A percentile compares a stretch with the other conserved stretches of the same genome.
Evolutionary conservation across 2,888 invertebrate species (phyloP).

Genomic region (Yponomeuta plumbellus): DNA sequence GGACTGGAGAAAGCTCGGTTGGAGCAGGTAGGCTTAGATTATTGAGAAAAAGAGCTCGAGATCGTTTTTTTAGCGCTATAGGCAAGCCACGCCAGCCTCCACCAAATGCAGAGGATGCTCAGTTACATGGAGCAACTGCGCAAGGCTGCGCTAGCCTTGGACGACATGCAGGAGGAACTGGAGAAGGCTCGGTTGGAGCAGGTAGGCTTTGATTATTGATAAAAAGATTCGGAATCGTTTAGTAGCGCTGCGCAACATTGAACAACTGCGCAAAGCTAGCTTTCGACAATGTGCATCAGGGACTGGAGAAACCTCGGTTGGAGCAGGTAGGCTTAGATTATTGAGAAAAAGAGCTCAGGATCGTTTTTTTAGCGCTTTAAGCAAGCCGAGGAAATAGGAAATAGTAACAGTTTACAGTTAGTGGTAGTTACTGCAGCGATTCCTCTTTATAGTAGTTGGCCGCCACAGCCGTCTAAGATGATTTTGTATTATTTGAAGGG

Average conservation of each 20-base stretch:
- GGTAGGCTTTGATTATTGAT: not conserved
- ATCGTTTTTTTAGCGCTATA: too few species aligned
- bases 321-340: too few species aligned
- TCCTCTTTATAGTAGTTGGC: too few species aligned
- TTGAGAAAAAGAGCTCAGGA: too few species aligned
- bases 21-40: constrained; percentile 70
- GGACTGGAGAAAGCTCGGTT: constrained; percentile 89
- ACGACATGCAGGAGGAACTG: constrained; percentile 89
- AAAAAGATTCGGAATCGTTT: not conserved
- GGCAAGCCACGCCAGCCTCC: constrained; percentile 91
- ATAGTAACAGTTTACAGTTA: too few species aligned
- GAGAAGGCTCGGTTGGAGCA: constrained; percentile 49
- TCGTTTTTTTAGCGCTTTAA: too few species aligned
- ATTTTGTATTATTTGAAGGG: too few species aligned
- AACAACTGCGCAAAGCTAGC: constrained; percentile 92
- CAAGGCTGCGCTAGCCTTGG: constrained; percentile 91
- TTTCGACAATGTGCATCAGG: constrained; percentile 88
- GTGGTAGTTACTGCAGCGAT: too few species aligned
- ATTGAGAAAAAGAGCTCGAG: too few species aligned
- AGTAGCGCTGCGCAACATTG: constrained; percentile 93
- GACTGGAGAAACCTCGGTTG: constrained; percentile 70
- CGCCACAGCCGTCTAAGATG: too few species aligned
- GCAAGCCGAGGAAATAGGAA: too few species aligned
- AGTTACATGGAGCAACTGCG: constrained; percentile 95
- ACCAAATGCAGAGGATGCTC: constrained; percentile 93